These are phyloP conservation scores for Pimephales promelas DNA, from an alignment of 2,113 vertebrate species.

Conservation along the genomic window DNA sequence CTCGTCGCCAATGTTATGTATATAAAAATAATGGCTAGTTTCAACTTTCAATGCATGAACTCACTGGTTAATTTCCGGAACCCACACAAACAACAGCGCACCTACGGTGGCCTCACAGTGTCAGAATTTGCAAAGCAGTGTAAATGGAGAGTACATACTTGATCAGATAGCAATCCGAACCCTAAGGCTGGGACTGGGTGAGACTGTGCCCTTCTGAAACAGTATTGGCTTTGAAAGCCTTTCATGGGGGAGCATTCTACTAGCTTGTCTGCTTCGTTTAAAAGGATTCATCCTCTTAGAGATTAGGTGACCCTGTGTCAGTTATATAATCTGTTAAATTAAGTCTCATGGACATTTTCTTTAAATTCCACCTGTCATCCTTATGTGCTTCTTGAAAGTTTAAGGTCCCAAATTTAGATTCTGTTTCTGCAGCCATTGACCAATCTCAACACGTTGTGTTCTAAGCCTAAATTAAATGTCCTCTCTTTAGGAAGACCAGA, in stretches of 20 bases:
- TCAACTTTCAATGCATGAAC: no score
- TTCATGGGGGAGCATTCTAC: conserved; percentile 4
- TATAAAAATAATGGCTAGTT: no score
- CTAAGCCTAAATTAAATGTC: conserved; percentile 44
- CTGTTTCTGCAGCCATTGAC: conserved; percentile 18
- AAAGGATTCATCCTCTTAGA: conserved; percentile 35
- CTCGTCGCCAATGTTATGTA: no score
- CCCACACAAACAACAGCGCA: no score
- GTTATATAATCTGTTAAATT: conserved; percentile 29
- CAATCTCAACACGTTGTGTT: conserved; percentile 13
- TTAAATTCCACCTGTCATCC: conserved; percentile 28
- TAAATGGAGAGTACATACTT: not conserved
- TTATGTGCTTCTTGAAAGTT: not conserved
- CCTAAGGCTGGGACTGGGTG: not conserved
- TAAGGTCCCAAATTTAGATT: conserved; percentile 36
- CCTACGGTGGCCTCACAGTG: no score
- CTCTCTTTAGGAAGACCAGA: conserved; percentile 34
- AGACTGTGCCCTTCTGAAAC: not conserved
- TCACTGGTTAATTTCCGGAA: no score
- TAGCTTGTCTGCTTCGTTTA: conserved; percentile 3
- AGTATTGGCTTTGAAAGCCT: conserved; percentile 1
- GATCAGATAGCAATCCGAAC: not conserved
- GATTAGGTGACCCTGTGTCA: conserved; percentile 45
- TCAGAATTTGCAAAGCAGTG: no score
- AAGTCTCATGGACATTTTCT: conserved; percentile 35